Evolutionary conservation across 2,113 vertebrate species (phyloP), one percentile per base, ranked within the genome.

Genomic region (Tachuris rubrigastra): DNA sequence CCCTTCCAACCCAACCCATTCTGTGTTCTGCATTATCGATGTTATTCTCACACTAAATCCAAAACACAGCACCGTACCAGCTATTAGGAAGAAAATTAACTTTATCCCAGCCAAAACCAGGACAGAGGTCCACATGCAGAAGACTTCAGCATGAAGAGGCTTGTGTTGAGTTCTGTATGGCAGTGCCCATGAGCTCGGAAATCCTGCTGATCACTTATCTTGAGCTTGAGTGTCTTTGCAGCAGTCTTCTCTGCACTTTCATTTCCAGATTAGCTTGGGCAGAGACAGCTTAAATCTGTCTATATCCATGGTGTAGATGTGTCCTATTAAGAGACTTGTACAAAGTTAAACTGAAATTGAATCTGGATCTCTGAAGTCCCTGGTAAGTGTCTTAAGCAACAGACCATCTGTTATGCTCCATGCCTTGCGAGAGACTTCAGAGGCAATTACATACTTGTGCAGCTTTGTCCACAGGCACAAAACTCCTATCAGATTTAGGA

Each of bases 341-440:
- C 84, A 72, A 90, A 92, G 73, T 87, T 92, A 86, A 86, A 93
- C 63, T 77, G 90, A 89, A 94, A 89, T 75, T 67, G 84, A 87
- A 85, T 91, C 93, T 86, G 74, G 41, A 81, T 84, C 73, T 73
- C 65, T 65, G 9, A 84, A 93, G 87, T 67, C 78, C 31, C 79
- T 75, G 56, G 3, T 67, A 87, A 94, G 83, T 91, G 86, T 65
- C 93, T 95, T 96, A 92, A 95, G 89, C 68, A 81, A 9, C 24
- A 22, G 5, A 37, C 89, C 96, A 97, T 92, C 76, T 95, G 89
- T 87, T 92, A 21, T 0, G 2, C 5, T 5, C 76, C 16, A 0
- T 76, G 69, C 47, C 63, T 77, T 66, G 6, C 30, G 75, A 50
- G 53, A 44, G 37, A 14, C 69, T 85, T 42, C 14, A 46, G 46